phyloP scores from a whole-genome alignment of 2,888 invertebrate species.

The Taphrorychus bicolor region DNA sequence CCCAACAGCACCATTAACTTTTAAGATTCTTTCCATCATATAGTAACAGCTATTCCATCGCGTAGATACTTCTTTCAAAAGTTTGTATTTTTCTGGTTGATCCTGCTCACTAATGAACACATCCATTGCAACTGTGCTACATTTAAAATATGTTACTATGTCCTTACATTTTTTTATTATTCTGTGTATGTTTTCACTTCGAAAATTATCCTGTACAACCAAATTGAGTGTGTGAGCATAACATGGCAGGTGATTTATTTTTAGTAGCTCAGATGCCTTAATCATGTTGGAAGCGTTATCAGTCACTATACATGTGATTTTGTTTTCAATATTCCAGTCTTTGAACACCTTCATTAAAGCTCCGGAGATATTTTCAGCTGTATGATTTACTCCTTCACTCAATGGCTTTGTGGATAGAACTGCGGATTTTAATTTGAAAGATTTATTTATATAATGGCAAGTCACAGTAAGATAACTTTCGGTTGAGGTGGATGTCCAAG shows the following conservation, averaged over 20 bases:
- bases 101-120: neutral
- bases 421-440: slow-evolving; percentile 6
- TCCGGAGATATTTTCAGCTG: slow-evolving; percentile 14
- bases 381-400: slow-evolving; percentile 5
- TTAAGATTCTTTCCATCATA: slow-evolving; percentile 11
- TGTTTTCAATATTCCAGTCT: slow-evolving; percentile 21
- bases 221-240: slow-evolving; percentile 36
- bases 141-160: slow-evolving; percentile 33
- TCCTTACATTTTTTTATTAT: slow-evolving; percentile 26
- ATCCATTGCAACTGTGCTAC: neutral
- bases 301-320: slow-evolving; percentile 27
- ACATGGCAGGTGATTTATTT: slow-evolving; percentile 25
- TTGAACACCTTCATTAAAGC: slow-evolving; percentile 2
- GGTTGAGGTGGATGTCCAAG: slow-evolving; percentile 35
- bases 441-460: slow-evolving; percentile 31
- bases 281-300: slow-evolving; percentile 39
- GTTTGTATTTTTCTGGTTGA: slow-evolving; percentile 2
- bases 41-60: slow-evolving; percentile 19
- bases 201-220: slow-evolving; percentile 26
- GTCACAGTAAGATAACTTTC: slow-evolving; percentile 30
- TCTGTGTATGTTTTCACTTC: neutral
- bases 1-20: slow-evolving; percentile 9
- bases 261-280: slow-evolving; percentile 3
- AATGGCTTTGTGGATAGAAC: neutral
- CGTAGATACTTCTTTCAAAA: neutral